Conservation (phyloP, 2,797 vertebrate species). For the Tokudaia tokunoshimensis region DNA sequence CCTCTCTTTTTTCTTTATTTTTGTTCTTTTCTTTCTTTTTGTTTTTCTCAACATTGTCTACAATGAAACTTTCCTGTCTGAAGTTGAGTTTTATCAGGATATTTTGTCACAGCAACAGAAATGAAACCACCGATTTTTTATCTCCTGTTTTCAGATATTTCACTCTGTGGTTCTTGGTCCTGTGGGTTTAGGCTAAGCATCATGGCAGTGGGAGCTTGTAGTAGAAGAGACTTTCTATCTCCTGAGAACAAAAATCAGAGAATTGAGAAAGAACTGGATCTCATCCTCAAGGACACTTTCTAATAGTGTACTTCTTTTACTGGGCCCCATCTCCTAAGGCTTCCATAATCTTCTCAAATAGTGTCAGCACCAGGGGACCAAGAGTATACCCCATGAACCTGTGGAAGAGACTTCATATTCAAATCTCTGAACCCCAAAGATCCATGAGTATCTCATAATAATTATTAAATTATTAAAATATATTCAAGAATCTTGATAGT, state of each 20-base stretch:
- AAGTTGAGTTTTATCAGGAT: neutral
- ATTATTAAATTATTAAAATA: neutral
- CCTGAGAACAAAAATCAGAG: neutral
- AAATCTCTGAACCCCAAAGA: neutral
- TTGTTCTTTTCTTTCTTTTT: neutral
- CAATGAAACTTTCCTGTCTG: neutral
- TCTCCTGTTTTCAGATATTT: neutral
- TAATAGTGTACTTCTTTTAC: neutral
- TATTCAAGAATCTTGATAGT: neutral
- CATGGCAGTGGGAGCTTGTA: no score
- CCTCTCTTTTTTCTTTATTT: neutral
- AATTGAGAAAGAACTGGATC: no score
- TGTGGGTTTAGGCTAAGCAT: neutral
- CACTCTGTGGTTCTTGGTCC: neutral
- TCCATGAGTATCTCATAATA: neutral
- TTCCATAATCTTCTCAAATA: neutral
- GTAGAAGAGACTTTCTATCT: neutral
- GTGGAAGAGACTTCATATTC: neutral
- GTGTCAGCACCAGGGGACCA: neutral
- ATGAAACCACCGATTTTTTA: neutral
- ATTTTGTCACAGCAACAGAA: neutral
- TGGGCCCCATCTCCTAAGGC: neutral
- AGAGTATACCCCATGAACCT: neutral
- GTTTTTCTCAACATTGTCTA: neutral
- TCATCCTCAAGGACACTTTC: neutral